Conservation (phyloP, 2,797 vertebrate species). For the Eurystomus glaucurus region DNA sequence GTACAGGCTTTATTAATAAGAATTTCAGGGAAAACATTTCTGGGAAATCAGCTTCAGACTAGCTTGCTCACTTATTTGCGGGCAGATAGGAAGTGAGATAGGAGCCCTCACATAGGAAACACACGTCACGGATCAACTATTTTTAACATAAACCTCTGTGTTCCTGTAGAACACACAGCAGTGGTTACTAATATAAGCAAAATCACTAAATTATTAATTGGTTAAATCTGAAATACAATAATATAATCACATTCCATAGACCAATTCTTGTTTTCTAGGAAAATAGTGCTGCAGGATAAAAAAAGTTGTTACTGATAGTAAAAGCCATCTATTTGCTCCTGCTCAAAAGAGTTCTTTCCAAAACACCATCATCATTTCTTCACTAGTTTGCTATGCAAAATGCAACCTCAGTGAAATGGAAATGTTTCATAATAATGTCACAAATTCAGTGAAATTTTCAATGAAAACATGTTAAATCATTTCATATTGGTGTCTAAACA, state of each 20-base stretch:
- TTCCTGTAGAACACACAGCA: not conserved
- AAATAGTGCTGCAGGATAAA: not conserved
- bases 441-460: not conserved
- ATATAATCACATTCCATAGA: not conserved
- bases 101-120: not conserved
- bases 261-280: not conserved
- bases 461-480: not conserved
- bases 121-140: not conserved
- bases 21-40: not conserved
- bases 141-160: not conserved
- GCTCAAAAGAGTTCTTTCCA: not conserved
- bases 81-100: not conserved
- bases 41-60: not conserved
- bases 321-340: not conserved
- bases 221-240: not conserved
- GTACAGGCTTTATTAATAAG: not conserved
- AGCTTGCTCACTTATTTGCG: not conserved
- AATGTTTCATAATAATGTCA: slow-evolving; percentile 8
- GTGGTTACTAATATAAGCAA: not conserved
- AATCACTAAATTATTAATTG: not conserved
- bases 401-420: not conserved
- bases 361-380: not conserved
- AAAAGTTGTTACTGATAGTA: not conserved
- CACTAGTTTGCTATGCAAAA: not conserved
- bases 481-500: not conserved